Evolutionary conservation across 2,113 vertebrate genomes (phyloP).

Genomic region (Sinocyclocheilus anophthalmus): DNA sequence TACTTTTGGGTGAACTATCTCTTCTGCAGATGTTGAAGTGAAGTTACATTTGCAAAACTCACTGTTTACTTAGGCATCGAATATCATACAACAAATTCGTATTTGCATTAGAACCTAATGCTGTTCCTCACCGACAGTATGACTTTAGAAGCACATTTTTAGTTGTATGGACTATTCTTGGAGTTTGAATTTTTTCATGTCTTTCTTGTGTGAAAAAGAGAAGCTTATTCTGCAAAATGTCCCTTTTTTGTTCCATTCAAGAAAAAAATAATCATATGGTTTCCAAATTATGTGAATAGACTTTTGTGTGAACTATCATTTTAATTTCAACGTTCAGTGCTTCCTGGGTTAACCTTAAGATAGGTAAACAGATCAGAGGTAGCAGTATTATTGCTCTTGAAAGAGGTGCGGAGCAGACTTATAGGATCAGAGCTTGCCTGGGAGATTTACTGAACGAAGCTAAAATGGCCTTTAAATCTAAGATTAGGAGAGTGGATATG

Average conservation of each 20-base stretch:
- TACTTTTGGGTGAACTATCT: no score
- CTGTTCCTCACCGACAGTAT: neutral
- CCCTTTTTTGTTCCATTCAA: neutral
- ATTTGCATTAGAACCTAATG: neutral
- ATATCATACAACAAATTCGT: neutral
- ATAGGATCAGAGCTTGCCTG: neutral
- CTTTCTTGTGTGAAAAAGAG: neutral
- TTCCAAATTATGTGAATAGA: neutral
- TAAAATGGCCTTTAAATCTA: neutral
- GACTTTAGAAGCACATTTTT: neutral
- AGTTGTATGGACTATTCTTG: neutral
- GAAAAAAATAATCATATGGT: neutral
- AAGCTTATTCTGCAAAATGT: neutral
- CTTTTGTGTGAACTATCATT: neutral
- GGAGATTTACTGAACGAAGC: neutral
- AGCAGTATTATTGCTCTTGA: neutral
- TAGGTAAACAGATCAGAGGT: neutral
- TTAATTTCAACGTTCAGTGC: constrained; percentile 15
- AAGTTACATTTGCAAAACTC: no score
- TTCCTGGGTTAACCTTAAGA: neutral
- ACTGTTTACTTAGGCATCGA: neutral
- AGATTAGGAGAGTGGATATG: neutral
- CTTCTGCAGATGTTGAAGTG: no score
- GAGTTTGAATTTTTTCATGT: neutral
- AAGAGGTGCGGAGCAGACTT: neutral